A percentile compares a stretch with the other conserved stretches of the same genome.
Conservation (phyloP, 2,888 invertebrate genomes). For the Nipponacmea schrenckii region DNA sequence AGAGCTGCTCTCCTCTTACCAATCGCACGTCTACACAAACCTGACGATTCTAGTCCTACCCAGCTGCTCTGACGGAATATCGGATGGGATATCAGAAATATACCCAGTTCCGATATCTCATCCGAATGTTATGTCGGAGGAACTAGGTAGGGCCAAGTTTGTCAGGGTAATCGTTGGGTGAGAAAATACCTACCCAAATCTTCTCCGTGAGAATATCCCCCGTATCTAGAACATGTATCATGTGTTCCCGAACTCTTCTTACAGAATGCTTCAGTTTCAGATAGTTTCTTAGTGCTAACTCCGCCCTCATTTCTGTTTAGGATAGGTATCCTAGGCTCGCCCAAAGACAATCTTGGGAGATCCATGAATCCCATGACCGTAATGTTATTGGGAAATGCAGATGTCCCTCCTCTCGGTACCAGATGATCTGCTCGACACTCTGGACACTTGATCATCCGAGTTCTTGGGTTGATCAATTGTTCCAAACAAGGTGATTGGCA, state of each 20-base stretch:
- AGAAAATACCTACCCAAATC: too few relatives aligned
- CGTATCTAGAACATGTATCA: background rate
- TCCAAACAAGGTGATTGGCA: conserved; percentile 97
- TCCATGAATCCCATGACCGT: conserved; percentile 94
- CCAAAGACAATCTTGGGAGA: conserved; percentile 76
- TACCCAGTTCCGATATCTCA: too few relatives aligned
- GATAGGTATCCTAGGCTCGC: conserved; percentile 11
- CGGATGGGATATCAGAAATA: too few relatives aligned
- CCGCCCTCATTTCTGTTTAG: too few relatives aligned
- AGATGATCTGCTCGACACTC: conserved; percentile 97
- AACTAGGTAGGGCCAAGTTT: too few relatives aligned
- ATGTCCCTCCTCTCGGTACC: conserved; percentile 91
- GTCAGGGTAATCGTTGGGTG: too few relatives aligned
- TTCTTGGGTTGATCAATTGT: conserved; percentile 78
- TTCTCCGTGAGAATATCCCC: background rate
- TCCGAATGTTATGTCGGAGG: too few relatives aligned
- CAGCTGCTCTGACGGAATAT: too few relatives aligned
- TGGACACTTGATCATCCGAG: conserved; percentile 87
- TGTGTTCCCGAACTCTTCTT: conserved; percentile 13
- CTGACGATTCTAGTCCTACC: too few relatives aligned
- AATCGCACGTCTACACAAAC: too few relatives aligned
- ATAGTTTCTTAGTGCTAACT: conserved; percentile 14
- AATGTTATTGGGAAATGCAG: conserved; percentile 95
- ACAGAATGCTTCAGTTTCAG: conserved; percentile 72
- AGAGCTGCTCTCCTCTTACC: too few relatives aligned